Evolutionary conservation across 2,113 vertebrate species (phyloP).

Genomic region (Platysteira castanea): DNA sequence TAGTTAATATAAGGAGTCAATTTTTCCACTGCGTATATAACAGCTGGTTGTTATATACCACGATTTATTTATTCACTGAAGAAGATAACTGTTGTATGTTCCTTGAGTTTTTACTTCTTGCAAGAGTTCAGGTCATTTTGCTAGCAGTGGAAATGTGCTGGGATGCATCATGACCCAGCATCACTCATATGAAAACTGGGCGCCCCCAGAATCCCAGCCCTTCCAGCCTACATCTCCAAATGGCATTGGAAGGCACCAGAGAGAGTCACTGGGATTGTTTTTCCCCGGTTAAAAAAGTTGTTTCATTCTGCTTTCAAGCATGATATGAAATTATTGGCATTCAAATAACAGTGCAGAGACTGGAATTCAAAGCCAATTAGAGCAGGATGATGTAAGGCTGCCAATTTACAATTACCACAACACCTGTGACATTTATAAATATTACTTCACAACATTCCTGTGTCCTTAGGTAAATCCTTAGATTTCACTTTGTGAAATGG

Average conservation of each 20-base stretch:
- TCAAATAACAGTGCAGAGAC: neutral
- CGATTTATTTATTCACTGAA: neutral
- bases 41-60: neutral
- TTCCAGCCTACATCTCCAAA: neutral
- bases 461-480: slow-evolving; percentile 62
- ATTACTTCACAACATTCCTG: slow-evolving; percentile 67
- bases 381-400: slow-evolving; percentile 2
- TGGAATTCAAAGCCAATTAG: slow-evolving; percentile 47
- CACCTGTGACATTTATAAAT: slow-evolving; percentile 53
- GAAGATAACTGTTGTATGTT: neutral
- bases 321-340: slow-evolving; percentile 15
- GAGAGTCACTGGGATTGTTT: neutral
- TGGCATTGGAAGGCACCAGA: neutral
- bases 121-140: neutral
- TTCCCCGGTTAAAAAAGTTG: neutral
- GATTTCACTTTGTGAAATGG: slow-evolving; percentile 56
- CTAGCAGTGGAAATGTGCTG: neutral
- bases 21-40: neutral
- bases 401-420: slow-evolving; percentile 39
- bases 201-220: neutral
- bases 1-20: neutral
- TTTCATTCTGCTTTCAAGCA: slow-evolving; percentile 21
- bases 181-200: rapidly evolving
- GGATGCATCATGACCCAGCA: rapidly evolving
- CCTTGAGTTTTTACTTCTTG: neutral